phyloP scores from a whole-genome alignment of 2,888 invertebrate genomes.

The Stenichneumon culpator region DNA sequence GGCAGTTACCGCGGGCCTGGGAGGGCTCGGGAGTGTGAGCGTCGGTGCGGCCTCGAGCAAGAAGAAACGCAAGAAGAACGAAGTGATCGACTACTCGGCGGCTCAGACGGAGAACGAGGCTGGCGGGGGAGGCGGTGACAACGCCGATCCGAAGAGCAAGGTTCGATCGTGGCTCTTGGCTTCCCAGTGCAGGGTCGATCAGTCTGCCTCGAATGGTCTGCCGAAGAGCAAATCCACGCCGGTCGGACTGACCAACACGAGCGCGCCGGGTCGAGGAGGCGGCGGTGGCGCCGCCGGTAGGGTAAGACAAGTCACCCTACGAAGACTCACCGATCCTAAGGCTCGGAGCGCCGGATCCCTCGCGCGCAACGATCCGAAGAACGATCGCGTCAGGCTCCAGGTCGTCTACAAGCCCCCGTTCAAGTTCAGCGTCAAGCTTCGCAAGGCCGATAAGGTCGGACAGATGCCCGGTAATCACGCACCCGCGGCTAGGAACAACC shows the following conservation, averaged over 20 bases:
- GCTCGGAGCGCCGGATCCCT: slow-evolving; percentile 91
- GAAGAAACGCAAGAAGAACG: slow-evolving; percentile 89
- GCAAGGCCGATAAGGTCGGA: slow-evolving; percentile 90
- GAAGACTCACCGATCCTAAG: slow-evolving; percentile 82
- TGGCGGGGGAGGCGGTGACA: slow-evolving; percentile 83
- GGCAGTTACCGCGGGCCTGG: slow-evolving; percentile 76
- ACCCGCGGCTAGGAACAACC: slow-evolving; percentile 66
- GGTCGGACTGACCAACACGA: slow-evolving; percentile 87
- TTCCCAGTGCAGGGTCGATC: slow-evolving; percentile 84
- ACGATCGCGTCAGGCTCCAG: slow-evolving; percentile 89
- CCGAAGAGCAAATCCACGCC: slow-evolving; percentile 95
- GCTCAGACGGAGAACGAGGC: slow-evolving; percentile 88
- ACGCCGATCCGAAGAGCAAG: slow-evolving; percentile 89
- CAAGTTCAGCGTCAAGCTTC: slow-evolving; percentile 93
- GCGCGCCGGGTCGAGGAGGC: slow-evolving; percentile 79
- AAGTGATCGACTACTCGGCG: slow-evolving; percentile 93
- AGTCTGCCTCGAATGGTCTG: slow-evolving; percentile 85
- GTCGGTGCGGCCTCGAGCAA: slow-evolving; percentile 84
- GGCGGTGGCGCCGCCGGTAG: slow-evolving; percentile 89
- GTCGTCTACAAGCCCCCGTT: slow-evolving; percentile 96
- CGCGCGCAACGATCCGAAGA: slow-evolving; percentile 87
- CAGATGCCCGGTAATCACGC: slow-evolving; percentile 85
- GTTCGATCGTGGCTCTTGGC: slow-evolving; percentile 95
- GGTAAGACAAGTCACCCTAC: slow-evolving; percentile 74
- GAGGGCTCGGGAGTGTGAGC: slow-evolving; percentile 82